A percentile compares a stretch with the other conserved stretches of the same genome.
Evolutionary conservation across 2,888 invertebrate species (phyloP).

Genomic region (Mallateleia sp.): DNA sequence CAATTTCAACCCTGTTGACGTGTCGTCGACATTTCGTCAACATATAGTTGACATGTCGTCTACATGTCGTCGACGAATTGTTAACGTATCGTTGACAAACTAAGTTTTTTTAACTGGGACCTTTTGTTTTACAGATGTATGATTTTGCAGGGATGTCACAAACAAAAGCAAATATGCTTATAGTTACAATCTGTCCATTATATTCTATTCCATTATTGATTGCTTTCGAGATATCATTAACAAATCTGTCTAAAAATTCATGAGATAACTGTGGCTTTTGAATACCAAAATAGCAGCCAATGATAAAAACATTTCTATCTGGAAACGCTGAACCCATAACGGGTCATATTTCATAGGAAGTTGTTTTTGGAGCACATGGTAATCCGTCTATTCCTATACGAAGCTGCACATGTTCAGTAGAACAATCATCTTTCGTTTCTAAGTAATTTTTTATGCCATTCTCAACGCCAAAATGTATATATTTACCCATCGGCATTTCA

Average conservation of each 20-base stretch:
- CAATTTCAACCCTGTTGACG: no score
- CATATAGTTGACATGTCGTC: no score
- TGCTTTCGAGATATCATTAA: background rate
- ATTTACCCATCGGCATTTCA: background rate
- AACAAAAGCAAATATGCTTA: background rate
- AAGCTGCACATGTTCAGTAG: background rate
- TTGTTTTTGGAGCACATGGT: slow-evolving; percentile 20
- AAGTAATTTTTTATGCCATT: background rate
- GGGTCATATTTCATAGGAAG: slow-evolving; percentile 42
- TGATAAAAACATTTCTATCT: slow-evolving; percentile 6
- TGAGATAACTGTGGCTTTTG: slow-evolving; percentile 32
- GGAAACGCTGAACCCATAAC: slow-evolving; percentile 30
- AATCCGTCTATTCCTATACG: slow-evolving; percentile 38
- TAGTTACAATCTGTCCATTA: background rate
- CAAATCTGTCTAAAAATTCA: slow-evolving; percentile 5
- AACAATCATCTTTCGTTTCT: background rate
- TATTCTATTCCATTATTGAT: background rate
- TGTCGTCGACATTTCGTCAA: no score
- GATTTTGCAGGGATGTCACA: background rate
- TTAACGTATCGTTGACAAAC: no score
- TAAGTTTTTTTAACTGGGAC: no score
- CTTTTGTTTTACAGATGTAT: background rate
- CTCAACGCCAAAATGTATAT: background rate
- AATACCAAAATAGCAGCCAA: slow-evolving; percentile 43
- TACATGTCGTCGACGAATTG: no score